phyloP scores from a whole-genome alignment of 2,113 vertebrate genomes.

The Chascanopsetta lugubris region DNA sequence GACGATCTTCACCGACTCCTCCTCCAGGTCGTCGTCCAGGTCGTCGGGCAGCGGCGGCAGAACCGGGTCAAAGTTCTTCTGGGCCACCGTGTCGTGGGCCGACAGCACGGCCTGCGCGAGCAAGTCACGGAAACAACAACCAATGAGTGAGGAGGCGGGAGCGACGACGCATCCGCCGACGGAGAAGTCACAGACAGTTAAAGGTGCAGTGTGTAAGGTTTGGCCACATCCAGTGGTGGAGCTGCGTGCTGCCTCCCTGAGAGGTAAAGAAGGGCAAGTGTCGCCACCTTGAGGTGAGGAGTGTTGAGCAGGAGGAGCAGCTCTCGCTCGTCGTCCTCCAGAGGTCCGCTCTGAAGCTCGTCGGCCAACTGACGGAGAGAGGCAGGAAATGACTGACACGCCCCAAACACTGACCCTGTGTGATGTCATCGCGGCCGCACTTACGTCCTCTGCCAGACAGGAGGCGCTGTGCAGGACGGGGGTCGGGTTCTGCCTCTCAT shows the following conservation, averaged over 20 bases:
- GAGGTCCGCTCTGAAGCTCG: slow-evolving; percentile 86
- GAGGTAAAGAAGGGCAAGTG: background rate
- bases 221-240: too few relatives aligned
- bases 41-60: slow-evolving; percentile 91
- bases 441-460: slow-evolving; percentile 91
- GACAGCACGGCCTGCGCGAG: slow-evolving; percentile 87
- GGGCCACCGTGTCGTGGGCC: slow-evolving; percentile 94
- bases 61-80: slow-evolving; percentile 94
- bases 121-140: background rate
- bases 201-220: background rate
- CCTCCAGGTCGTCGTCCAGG: slow-evolving; percentile 89
- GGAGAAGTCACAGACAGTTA: background rate
- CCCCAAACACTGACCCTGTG: too few relatives aligned
- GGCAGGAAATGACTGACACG: too few relatives aligned
- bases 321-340: slow-evolving; percentile 87
- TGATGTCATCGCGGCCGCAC: slow-evolving; percentile 55
- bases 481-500: slow-evolving; percentile 88
- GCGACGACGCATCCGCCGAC: too few relatives aligned
- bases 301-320: slow-evolving; percentile 88
- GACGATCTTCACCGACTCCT: slow-evolving; percentile 96
- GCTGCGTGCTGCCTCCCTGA: too few relatives aligned
- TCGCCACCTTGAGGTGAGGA: slow-evolving; percentile 90
- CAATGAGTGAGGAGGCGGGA: background rate
- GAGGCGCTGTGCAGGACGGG: slow-evolving; percentile 90
- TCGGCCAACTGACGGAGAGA: slow-evolving; percentile 85